Evolutionary conservation across 2,888 invertebrate genomes (phyloP).

Genomic region (Tyria jacobaeae): DNA sequence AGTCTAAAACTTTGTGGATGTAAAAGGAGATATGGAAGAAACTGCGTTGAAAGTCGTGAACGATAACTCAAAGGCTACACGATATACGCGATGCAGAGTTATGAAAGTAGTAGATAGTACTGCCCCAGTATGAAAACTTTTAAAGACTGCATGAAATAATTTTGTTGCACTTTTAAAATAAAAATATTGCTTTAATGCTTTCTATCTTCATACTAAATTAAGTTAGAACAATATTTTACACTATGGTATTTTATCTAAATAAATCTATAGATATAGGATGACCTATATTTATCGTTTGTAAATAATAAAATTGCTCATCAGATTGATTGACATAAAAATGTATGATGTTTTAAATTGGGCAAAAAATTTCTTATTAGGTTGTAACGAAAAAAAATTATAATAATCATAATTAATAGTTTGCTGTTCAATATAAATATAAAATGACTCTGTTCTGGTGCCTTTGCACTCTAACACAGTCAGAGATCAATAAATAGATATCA

Average conservation of each 20-base stretch:
- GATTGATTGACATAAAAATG: too few species aligned
- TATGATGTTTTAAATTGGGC: too few species aligned
- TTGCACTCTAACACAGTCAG: too few species aligned
- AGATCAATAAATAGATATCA: background rate
- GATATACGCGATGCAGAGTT: slow-evolving; percentile 45
- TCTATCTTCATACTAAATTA: slow-evolving; percentile 13
- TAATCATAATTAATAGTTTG: too few species aligned
- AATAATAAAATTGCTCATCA: too few species aligned
- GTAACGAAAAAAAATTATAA: too few species aligned
- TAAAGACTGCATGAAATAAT: slow-evolving; percentile 32
- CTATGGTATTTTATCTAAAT: background rate
- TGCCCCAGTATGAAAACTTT: slow-evolving; percentile 27
- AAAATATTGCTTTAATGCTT: slow-evolving; percentile 19
- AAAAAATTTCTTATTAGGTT: too few species aligned
- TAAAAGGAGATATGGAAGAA: slow-evolving; percentile 39
- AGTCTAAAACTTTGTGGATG: slow-evolving; percentile 30
- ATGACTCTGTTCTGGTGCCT: too few species aligned
- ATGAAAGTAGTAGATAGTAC: slow-evolving; percentile 41
- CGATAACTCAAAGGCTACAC: slow-evolving; percentile 47
- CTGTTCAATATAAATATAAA: too few species aligned
- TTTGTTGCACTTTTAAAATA: slow-evolving; percentile 23
- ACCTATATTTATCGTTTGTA: background rate
- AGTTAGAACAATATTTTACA: background rate
- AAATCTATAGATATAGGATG: background rate
- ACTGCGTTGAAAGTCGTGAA: slow-evolving; percentile 47